These are phyloP conservation scores for Campoletis raptor DNA, from an alignment of 2,888 invertebrate genomes.

Conservation along the genomic window DNA sequence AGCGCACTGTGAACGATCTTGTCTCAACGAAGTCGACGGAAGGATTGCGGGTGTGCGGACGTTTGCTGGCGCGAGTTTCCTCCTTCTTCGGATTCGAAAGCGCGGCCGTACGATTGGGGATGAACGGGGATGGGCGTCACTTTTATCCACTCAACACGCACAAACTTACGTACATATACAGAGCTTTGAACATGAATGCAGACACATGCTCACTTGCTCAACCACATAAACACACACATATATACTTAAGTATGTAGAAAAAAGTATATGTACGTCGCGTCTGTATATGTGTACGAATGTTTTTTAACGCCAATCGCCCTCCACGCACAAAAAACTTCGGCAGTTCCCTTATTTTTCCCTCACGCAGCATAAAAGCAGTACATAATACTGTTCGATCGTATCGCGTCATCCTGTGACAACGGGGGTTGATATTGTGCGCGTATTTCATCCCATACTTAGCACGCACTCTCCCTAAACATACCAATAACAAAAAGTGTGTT, in stretches of 20 bases:
- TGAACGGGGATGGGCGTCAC: constrained; percentile 61
- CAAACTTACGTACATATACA: constrained; percentile 14
- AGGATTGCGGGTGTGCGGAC: constrained; percentile 62
- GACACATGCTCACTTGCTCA: too few relatives aligned
- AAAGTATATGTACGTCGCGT: neutral
- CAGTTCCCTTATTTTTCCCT: constrained; percentile 13
- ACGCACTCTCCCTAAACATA: constrained; percentile 28
- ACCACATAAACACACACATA: neutral
- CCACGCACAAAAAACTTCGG: constrained; percentile 62
- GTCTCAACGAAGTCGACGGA: constrained; percentile 65
- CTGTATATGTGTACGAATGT: constrained; percentile 3
- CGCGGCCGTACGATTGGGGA: constrained; percentile 53
- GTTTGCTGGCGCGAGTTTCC: constrained; percentile 55
- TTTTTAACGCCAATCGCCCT: constrained; percentile 43
- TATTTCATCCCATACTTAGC: constrained; percentile 25
- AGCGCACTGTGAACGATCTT: constrained; percentile 61
- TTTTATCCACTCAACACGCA: constrained; percentile 53
- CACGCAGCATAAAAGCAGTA: neutral
- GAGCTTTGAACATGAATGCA: neutral
- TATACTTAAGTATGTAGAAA: neutral
- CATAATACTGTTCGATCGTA: constrained; percentile 49
- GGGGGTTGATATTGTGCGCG: constrained; percentile 36
- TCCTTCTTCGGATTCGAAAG: constrained; percentile 58
- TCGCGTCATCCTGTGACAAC: constrained; percentile 24
- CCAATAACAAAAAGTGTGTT: constrained; percentile 1